A percentile compares a stretch with the other conserved stretches of the same genome.
Evolutionary conservation across 2,888 invertebrate genomes (phyloP).

Genomic region (Beris chalybata): DNA sequence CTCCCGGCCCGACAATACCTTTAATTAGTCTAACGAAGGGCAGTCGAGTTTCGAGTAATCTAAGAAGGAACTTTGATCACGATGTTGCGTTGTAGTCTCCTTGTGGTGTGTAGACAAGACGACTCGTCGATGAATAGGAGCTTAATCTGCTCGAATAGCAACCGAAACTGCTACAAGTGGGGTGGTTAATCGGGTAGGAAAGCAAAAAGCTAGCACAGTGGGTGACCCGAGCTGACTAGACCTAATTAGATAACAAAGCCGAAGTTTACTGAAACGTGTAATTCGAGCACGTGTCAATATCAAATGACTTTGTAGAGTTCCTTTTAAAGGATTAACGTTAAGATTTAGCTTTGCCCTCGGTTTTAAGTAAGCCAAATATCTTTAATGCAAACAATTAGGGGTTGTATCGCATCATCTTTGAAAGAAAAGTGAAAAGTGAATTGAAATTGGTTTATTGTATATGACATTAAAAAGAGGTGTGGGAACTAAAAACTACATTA

Average conservation of each 20-base stretch:
- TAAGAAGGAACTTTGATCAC: conserved; percentile 15
- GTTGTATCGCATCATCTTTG: too few species aligned
- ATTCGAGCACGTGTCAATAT: conserved; percentile 36
- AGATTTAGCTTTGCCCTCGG: too few species aligned
- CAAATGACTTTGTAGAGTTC: conserved; percentile 12
- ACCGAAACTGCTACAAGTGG: conserved; percentile 8
- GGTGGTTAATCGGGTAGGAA: background rate
- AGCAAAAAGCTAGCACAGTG: conserved; percentile 15
- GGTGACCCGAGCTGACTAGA: conserved; percentile 22
- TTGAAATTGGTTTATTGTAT: too few species aligned
- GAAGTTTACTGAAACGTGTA: conserved; percentile 36
- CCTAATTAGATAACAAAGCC: conserved; percentile 37
- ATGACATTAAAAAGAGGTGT: too few species aligned
- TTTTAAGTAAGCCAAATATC: too few species aligned
- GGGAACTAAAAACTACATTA: too few species aligned
- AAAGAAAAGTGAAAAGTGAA: too few species aligned
- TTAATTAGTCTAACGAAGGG: conserved; percentile 19
- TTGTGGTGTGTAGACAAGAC: background rate
- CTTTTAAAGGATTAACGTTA: conserved; percentile 3
- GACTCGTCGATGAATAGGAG: conserved; percentile 13
- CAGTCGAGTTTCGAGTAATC: background rate
- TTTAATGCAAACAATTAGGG: too few species aligned
- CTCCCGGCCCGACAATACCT: conserved; percentile 13
- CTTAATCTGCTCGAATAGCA: conserved; percentile 26
- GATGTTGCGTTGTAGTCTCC: background rate